Percentiles rank a stretch among this genome's conserved stretches.
phyloP scores from a whole-genome alignment of 1,140 invertebrate species.

The Formica exsecta region DNA sequence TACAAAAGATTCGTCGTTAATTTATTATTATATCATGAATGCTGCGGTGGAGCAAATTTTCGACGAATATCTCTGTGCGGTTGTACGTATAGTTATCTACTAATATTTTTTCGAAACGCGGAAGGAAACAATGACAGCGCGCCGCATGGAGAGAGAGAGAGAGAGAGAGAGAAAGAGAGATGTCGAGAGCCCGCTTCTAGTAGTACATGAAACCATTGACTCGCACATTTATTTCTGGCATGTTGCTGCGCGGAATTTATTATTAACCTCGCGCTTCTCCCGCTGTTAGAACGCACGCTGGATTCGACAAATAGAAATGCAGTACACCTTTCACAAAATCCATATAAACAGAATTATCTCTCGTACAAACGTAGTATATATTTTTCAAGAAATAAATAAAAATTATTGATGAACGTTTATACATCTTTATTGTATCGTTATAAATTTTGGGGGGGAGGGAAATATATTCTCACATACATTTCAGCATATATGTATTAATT shows the following conservation, averaged over 20 bases:
- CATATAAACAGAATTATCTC: not conserved
- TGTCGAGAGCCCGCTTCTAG: not conserved
- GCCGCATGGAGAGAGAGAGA: not conserved
- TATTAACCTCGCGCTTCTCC: conserved; percentile 67
- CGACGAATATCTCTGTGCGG: not conserved
- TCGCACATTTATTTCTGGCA: conserved; percentile 63
- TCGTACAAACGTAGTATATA: too few species aligned
- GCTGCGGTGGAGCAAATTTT: conserved; percentile 17
- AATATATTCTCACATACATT: too few species aligned
- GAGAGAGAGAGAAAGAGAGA: conserved; percentile 8
- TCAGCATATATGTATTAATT: too few species aligned
- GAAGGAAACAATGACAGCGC: conserved; percentile 39
- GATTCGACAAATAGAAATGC: conserved; percentile 3
- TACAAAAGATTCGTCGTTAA: conserved; percentile 76
- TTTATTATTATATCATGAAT: conserved; percentile 75
- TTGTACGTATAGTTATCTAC: conserved; percentile 14
- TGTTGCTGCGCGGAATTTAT: conserved; percentile 61
- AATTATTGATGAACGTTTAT: too few species aligned
- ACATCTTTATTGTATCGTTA: too few species aligned
- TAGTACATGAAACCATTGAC: conserved; percentile 28
- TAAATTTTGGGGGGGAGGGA: too few species aligned
- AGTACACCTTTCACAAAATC: not conserved
- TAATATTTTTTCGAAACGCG: conserved; percentile 11
- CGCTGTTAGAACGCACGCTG: conserved; percentile 34
- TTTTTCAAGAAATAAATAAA: too few species aligned